Evolutionary conservation across 1,140 invertebrate species (phyloP).

Genomic region (Sesamia nonagrioides): DNA sequence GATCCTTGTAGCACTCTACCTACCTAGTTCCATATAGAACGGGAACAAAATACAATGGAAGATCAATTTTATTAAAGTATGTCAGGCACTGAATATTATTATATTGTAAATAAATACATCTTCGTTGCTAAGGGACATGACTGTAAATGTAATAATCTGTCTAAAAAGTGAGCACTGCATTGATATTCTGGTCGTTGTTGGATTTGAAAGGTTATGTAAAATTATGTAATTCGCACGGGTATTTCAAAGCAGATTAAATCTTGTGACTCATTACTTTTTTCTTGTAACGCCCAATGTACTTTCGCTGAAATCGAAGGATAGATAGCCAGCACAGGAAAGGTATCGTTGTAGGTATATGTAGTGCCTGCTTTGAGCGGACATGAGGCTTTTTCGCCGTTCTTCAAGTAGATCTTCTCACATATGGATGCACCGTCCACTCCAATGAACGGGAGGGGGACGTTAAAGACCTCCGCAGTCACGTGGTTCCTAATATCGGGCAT

Average conservation of each 20-base stretch:
- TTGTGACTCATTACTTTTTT: conserved; percentile 78
- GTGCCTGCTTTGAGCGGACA: conserved; percentile 90
- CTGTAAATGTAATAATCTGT: background rate
- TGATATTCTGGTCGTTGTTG: background rate
- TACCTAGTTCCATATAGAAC: too few species aligned
- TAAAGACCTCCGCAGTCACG: conserved; percentile 89
- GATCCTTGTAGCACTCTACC: too few species aligned
- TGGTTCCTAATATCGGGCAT: conserved; percentile 65
- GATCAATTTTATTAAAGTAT: too few species aligned
- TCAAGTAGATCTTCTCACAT: conserved; percentile 88
- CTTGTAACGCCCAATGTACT: conserved; percentile 89
- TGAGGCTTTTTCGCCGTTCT: conserved; percentile 86
- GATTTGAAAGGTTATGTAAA: background rate
- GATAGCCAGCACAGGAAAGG: conserved; percentile 89
- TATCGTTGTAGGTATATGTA: conserved; percentile 91
- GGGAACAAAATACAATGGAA: background rate
- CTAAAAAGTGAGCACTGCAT: background rate
- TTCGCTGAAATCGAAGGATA: conserved; percentile 91
- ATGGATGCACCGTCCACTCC: conserved; percentile 92
- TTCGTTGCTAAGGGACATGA: too few species aligned
- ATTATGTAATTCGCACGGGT: conserved; percentile 88
- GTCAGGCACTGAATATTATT: background rate
- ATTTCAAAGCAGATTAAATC: conserved; percentile 90
- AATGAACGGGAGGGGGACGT: conserved; percentile 91
- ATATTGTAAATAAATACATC: background rate